Conservation (phyloP, 2,113 vertebrate species). For the Mus pahari region DNA sequence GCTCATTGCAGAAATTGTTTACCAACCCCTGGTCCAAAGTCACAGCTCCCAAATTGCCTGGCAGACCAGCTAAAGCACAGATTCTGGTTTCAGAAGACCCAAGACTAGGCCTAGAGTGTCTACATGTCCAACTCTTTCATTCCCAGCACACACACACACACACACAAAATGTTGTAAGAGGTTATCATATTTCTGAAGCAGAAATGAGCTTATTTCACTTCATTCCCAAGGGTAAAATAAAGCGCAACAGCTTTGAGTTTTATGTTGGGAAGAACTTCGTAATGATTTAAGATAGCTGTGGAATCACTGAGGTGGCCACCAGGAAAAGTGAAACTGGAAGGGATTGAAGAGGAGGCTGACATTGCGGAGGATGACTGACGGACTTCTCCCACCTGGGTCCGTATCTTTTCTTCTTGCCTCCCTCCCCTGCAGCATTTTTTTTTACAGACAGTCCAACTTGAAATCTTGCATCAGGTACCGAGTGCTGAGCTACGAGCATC, state of each 20-base stretch:
- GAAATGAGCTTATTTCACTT: background rate
- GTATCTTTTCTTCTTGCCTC: background rate
- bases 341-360: background rate
- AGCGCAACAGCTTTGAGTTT: background rate
- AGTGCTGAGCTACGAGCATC: background rate
- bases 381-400: background rate
- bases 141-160: too few relatives aligned
- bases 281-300: background rate
- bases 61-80: background rate
- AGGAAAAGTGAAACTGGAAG: background rate
- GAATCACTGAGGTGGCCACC: background rate
- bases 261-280: background rate
- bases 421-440: background rate
- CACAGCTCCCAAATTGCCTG: background rate
- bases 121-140: background rate
- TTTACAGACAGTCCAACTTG: background rate
- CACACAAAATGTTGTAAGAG: background rate
- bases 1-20: constrained; percentile 7
- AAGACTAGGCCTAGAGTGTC: background rate
- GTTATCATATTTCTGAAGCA: background rate
- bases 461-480: background rate
- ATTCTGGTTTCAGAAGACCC: background rate
- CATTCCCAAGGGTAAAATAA: background rate
- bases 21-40: background rate
- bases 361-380: background rate